Percentiles rank a stretch among this genome's conserved stretches.
Evolutionary conservation across 2,888 invertebrate species (phyloP).

Genomic region (Agrochola lota): DNA sequence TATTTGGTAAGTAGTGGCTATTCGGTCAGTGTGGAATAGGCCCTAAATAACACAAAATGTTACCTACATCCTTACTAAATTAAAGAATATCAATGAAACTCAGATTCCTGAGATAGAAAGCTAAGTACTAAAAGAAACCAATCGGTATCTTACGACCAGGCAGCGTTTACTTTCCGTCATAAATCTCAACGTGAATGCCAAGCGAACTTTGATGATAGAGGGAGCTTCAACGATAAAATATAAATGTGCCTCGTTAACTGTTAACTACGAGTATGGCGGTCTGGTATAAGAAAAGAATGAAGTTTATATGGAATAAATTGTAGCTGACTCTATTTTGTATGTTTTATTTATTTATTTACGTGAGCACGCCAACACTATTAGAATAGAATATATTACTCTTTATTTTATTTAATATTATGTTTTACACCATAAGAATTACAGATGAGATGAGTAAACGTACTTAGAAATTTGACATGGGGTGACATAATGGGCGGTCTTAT

Average conservation of each 20-base stretch:
- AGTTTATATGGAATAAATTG: no score
- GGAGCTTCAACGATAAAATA: slow-evolving; percentile 67
- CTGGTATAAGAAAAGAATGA: slow-evolving; percentile 10
- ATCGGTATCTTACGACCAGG: slow-evolving; percentile 68
- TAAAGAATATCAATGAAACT: slow-evolving; percentile 32
- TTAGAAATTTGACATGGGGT: neutral
- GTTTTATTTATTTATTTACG: neutral
- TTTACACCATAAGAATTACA: neutral
- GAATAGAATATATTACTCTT: no score
- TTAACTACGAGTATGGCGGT: slow-evolving; percentile 28
- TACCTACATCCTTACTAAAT: neutral
- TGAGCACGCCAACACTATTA: neutral
- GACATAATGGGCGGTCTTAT: neutral
- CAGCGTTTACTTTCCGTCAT: slow-evolving; percentile 72
- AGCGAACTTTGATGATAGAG: slow-evolving; percentile 74
- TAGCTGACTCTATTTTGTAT: neutral
- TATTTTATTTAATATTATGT: no score
- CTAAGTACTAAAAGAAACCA: slow-evolving; percentile 64
- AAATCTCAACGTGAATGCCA: slow-evolving; percentile 75
- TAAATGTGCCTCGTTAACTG: slow-evolving; percentile 63
- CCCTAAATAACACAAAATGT: neutral
- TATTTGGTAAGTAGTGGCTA: no score
- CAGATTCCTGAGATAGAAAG: slow-evolving; percentile 15
- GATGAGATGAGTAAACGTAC: neutral
- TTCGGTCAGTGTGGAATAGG: no score